A percentile compares a stretch with the other conserved stretches of the same genome.
Conservation (phyloP, 2,888 invertebrate species). For the Melieria omissa region DNA sequence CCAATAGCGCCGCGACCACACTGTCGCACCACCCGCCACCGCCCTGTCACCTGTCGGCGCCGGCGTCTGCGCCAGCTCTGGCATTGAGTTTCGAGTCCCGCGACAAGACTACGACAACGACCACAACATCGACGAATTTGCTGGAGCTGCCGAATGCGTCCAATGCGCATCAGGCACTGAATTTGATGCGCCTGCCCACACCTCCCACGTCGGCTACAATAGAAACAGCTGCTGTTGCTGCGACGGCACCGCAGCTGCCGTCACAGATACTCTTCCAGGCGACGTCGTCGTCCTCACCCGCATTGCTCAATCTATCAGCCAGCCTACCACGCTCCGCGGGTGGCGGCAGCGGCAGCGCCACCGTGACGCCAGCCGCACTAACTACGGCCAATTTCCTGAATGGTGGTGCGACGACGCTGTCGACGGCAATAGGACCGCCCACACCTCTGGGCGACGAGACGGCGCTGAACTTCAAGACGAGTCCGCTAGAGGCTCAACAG, state of each 20-base stretch:
- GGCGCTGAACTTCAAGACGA: constrained; percentile 33
- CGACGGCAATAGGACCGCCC: constrained; percentile 48
- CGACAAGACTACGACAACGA: constrained; percentile 45
- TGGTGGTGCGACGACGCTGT: constrained; percentile 48
- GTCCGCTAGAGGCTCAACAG: constrained; percentile 21
- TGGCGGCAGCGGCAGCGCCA: constrained; percentile 42
- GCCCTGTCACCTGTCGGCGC: constrained; percentile 47
- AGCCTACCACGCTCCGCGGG: constrained; percentile 36
- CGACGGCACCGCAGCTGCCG: constrained; percentile 41
- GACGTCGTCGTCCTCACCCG: constrained; percentile 44
- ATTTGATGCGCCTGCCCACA: constrained; percentile 60
- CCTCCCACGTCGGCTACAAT: constrained; percentile 61
- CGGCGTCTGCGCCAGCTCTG: constrained; percentile 35
- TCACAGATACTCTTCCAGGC: constrained; percentile 54
- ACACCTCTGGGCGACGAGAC: constrained; percentile 50
- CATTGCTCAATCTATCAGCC: constrained; percentile 48
- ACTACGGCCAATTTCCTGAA: constrained; percentile 38
- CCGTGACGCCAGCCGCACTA: constrained; percentile 28
- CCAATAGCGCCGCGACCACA: constrained; percentile 46
- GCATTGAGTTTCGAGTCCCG: constrained; percentile 45
- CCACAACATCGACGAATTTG: constrained; percentile 44
- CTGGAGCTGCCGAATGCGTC: constrained; percentile 42
- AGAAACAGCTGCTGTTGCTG: constrained; percentile 48
- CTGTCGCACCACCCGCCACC: background rate
- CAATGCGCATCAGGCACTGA: constrained; percentile 57